phyloP scores from a whole-genome alignment of 1,140 invertebrate species.

The Caerostris extrusa region DNA sequence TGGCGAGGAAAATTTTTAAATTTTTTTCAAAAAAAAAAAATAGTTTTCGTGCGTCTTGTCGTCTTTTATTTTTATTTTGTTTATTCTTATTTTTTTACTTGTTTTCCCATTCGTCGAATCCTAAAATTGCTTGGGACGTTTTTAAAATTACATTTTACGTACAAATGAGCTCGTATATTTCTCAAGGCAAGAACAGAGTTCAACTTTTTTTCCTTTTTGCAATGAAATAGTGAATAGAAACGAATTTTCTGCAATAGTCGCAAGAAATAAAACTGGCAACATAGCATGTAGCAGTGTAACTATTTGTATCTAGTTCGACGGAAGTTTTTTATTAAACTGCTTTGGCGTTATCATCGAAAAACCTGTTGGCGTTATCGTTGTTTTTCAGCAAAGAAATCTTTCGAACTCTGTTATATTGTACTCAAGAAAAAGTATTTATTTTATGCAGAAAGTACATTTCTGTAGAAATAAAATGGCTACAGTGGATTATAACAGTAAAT shows the following conservation, averaged over 20 bases:
- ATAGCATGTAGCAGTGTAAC: background rate
- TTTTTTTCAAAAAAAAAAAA: background rate
- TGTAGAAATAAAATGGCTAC: no score
- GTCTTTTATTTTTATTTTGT: background rate
- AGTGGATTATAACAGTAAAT: no score
- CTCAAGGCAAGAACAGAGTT: background rate
- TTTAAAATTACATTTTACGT: constrained; percentile 13
- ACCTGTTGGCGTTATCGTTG: background rate
- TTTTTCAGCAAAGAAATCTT: background rate
- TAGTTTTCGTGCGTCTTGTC: background rate
- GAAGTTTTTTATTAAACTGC: background rate
- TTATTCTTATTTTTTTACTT: background rate
- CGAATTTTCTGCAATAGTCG: background rate
- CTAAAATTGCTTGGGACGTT: background rate
- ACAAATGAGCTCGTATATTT: background rate
- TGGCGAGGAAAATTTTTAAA: background rate
- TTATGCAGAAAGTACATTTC: no score
- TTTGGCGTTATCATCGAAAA: background rate
- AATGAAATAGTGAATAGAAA: background rate
- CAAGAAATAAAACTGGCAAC: background rate
- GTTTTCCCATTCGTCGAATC: background rate
- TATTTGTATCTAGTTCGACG: background rate
- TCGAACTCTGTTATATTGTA: no score
- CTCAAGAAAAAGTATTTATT: no score
- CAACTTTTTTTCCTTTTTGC: background rate